phyloP scores from a whole-genome alignment of 2,888 invertebrate genomes.

The Lycophotia porphyrea region DNA sequence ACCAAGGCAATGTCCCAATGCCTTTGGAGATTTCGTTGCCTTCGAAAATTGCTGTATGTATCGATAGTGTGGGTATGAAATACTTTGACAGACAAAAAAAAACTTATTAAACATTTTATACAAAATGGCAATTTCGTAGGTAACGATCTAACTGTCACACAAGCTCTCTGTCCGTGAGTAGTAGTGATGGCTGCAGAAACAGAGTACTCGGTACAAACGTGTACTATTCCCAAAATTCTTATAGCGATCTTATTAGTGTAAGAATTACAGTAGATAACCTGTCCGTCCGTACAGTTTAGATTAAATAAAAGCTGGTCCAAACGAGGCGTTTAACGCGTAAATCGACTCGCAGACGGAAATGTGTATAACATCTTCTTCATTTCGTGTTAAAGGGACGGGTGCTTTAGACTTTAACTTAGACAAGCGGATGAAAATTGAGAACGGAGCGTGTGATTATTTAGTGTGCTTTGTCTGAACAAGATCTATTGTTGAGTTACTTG shows the following conservation, averaged over 20 bases:
- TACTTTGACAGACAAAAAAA: too few relatives aligned
- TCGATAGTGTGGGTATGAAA: too few relatives aligned
- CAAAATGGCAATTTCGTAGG: too few relatives aligned
- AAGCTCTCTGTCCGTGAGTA: too few relatives aligned
- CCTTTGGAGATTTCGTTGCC: too few relatives aligned
- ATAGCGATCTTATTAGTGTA: not conserved
- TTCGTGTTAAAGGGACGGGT: conserved; percentile 9
- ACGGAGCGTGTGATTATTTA: not conserved
- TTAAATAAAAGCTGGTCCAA: conserved; percentile 7
- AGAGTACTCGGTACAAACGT: not conserved
- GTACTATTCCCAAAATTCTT: not conserved
- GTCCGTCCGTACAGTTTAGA: not conserved
- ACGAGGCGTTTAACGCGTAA: conserved; percentile 3
- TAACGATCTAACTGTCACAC: too few relatives aligned
- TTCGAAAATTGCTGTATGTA: too few relatives aligned
- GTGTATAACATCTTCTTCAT: conserved; percentile 26
- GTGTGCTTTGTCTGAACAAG: conserved; percentile 1
- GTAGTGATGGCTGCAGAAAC: too few relatives aligned
- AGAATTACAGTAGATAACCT: not conserved
- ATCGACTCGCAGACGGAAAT: conserved; percentile 24
- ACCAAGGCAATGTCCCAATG: too few relatives aligned
- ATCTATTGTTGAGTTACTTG: not conserved
- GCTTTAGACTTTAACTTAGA: conserved; percentile 37
- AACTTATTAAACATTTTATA: too few relatives aligned
- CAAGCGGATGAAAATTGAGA: conserved; percentile 21